These are phyloP conservation scores for Yponomeuta malinellus DNA, from an alignment of 2,888 invertebrate species.

Conservation along the genomic window DNA sequence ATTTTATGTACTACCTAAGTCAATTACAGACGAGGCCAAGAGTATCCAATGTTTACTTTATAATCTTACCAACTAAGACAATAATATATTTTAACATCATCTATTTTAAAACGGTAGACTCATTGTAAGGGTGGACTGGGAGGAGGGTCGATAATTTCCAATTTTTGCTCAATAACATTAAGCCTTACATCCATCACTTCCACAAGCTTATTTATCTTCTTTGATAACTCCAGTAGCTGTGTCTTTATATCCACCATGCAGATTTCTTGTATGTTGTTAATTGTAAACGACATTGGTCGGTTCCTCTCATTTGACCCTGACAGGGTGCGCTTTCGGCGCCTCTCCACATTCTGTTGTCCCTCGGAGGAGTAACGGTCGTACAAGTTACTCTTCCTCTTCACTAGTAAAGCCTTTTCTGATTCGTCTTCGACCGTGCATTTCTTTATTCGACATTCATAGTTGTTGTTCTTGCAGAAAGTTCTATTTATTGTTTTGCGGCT, in stretches of 20 bases:
- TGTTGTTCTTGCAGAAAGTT: conserved; percentile 67
- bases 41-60: too few relatives aligned
- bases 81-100: not conserved
- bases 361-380: conserved; percentile 61
- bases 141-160: conserved; percentile 24
- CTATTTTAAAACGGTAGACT: not conserved
- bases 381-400: conserved; percentile 65
- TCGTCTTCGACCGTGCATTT: conserved; percentile 49
- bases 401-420: conserved; percentile 37
- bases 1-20: too few relatives aligned
- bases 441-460: conserved; percentile 58
- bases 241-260: conserved; percentile 68
- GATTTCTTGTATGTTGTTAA: conserved; percentile 66
- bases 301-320: conserved; percentile 39
- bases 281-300: conserved; percentile 51
- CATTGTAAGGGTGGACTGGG: not conserved
- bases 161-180: conserved; percentile 47
- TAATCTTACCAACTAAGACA: too few relatives aligned
- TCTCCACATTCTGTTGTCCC: conserved; percentile 60
- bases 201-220: conserved; percentile 54
- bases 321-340: conserved; percentile 47
- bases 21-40: too few relatives aligned
- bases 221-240: conserved; percentile 55
- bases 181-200: conserved; percentile 50
- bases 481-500: conserved; percentile 78